A percentile compares a stretch with the other conserved stretches of the same genome.
Evolutionary conservation across 2,113 vertebrate genomes (phyloP).

Genomic region (Setophaga kirtlandii): DNA sequence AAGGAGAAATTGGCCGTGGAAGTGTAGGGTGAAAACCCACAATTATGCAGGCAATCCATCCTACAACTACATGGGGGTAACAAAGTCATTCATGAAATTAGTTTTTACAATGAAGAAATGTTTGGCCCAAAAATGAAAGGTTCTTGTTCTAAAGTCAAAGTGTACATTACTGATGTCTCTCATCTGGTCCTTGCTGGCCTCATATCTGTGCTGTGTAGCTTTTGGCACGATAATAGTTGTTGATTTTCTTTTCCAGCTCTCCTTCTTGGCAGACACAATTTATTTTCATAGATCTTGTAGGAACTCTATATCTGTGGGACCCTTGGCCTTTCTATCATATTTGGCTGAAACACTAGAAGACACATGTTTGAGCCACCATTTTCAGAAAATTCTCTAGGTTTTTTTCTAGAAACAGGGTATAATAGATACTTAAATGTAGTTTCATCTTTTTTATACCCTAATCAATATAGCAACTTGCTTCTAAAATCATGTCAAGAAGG

Average conservation of each 20-base stretch:
- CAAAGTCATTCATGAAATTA: neutral
- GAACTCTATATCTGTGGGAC: neutral
- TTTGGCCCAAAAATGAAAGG: neutral
- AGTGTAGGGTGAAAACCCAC: neutral
- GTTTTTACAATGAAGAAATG: neutral
- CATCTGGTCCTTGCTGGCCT: neutral
- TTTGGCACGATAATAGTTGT: neutral
- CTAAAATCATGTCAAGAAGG: neutral
- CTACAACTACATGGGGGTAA: neutral
- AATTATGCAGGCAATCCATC: neutral
- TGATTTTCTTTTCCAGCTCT: neutral
- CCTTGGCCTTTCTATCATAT: neutral
- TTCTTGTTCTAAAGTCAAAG: neutral
- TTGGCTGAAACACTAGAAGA: neutral
- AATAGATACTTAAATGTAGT: neutral
- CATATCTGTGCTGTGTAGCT: neutral
- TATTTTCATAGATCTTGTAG: conserved; percentile 13
- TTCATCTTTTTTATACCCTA: neutral
- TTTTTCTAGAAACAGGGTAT: neutral
- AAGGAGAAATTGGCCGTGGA: neutral
- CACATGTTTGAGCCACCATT: neutral
- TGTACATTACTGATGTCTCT: neutral
- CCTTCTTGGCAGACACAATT: neutral
- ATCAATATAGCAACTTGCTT: neutral
- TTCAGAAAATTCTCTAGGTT: neutral